Conservation (phyloP, 2,113 vertebrate species). For the Laterallus jamaicensis region DNA sequence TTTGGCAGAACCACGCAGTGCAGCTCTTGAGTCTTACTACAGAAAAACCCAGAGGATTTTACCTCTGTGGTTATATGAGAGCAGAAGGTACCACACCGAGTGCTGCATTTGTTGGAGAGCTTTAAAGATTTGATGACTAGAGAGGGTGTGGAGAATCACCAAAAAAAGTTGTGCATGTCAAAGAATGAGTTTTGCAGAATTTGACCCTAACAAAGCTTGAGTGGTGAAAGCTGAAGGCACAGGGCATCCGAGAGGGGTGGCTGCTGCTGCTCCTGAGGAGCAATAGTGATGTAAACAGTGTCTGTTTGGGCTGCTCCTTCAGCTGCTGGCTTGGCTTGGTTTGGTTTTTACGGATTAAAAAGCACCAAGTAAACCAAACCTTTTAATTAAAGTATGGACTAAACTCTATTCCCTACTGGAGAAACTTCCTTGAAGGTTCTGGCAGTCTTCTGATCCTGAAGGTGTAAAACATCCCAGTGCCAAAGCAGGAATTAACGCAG, state of each 20-base stretch:
- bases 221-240: not conserved
- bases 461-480: not conserved
- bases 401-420: not conserved
- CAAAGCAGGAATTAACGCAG: not conserved
- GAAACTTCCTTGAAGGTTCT: not conserved
- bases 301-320: not conserved
- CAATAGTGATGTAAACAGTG: not conserved
- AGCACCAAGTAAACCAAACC: not conserved
- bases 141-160: too few relatives aligned
- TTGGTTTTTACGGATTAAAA: not conserved
- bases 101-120: fast-evolving
- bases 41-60: not conserved
- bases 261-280: not conserved
- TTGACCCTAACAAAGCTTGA: not conserved
- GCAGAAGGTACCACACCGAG: not conserved
- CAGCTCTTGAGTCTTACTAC: not conserved
- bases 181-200: not conserved
- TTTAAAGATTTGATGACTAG: not conserved
- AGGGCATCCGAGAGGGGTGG: not conserved
- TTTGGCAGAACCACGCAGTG: not conserved
- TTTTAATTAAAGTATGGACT: not conserved
- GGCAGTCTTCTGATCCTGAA: not conserved
- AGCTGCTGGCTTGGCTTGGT: not conserved
- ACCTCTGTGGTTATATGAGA: fast-evolving
- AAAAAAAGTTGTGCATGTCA: not conserved